phyloP scores from a whole-genome alignment of 2,888 invertebrate species.

The Caenorhabditis becei region DNA sequence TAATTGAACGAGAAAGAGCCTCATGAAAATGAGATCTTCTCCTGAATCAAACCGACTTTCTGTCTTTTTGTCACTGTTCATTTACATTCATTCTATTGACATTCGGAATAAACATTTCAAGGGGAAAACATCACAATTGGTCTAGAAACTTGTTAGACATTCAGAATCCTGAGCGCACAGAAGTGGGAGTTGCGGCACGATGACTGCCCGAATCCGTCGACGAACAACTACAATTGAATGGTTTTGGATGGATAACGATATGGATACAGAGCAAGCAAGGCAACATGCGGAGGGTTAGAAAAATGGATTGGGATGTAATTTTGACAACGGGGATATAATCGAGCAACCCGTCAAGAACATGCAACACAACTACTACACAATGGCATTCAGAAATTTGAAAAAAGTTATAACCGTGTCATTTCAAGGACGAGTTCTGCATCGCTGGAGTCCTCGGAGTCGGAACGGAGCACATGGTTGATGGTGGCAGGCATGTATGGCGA shows the following conservation, averaged over 20 bases:
- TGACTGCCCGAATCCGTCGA: constrained; percentile 48
- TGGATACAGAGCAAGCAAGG: background rate
- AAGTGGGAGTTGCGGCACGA: background rate
- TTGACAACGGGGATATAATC: background rate
- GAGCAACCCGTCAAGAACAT: constrained; percentile 9
- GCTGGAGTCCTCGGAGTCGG: constrained; percentile 73
- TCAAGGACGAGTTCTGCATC: constrained; percentile 69
- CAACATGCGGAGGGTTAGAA: constrained; percentile 12
- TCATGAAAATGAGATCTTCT: too few relatives aligned
- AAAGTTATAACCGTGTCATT: constrained; percentile 68
- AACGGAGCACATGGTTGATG: constrained; percentile 71
- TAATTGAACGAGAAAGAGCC: too few relatives aligned
- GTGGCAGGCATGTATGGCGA: constrained; percentile 71
- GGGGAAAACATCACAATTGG: background rate
- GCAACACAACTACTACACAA: constrained; percentile 13
- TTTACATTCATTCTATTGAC: too few relatives aligned
- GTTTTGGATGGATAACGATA: background rate
- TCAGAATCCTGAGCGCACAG: background rate
- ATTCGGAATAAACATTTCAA: background rate
- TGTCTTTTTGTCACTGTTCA: too few relatives aligned
- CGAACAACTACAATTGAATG: constrained; percentile 43
- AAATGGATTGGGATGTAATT: background rate
- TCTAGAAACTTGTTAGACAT: background rate
- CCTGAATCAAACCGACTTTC: too few relatives aligned
- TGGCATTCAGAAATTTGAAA: constrained; percentile 11